Percentiles rank a stretch among this genome's conserved stretches.
Evolutionary conservation across 2,888 invertebrate species (phyloP).

Genomic region (Drosophila paramelanica): DNA sequence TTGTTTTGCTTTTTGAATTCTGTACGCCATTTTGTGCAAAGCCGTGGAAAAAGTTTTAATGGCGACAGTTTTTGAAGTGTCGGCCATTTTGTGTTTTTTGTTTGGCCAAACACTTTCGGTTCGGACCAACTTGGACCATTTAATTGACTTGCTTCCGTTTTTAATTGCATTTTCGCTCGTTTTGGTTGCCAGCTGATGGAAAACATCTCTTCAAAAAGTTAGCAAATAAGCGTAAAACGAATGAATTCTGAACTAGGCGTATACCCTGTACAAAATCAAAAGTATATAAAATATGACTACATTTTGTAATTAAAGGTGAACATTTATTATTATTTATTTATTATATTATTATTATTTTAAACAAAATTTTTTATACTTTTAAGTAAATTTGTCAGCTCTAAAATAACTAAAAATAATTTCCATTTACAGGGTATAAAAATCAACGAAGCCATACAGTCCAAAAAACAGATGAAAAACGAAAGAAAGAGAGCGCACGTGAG

Average conservation of each 20-base stretch:
- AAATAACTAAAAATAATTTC: too few species aligned
- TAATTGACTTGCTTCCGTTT: slow-evolving; percentile 62
- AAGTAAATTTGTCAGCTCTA: too few species aligned
- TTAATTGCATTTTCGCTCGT: slow-evolving; percentile 53
- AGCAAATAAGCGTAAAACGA: background rate
- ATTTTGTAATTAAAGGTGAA: too few species aligned
- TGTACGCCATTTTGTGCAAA: slow-evolving; percentile 33
- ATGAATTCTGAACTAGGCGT: background rate
- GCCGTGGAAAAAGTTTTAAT: slow-evolving; percentile 42
- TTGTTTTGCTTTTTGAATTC: background rate
- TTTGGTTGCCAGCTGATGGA: slow-evolving; percentile 11
- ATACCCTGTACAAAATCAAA: background rate
- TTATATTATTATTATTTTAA: too few species aligned
- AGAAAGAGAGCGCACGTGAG: background rate
- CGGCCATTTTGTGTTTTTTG: slow-evolving; percentile 31
- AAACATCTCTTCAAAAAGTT: slow-evolving; percentile 17
- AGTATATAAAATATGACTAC: too few species aligned
- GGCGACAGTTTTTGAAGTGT: slow-evolving; percentile 45
- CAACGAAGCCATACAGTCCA: background rate
- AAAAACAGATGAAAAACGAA: too few species aligned
- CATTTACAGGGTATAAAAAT: background rate
- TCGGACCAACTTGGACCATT: slow-evolving; percentile 14
- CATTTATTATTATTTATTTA: too few species aligned
- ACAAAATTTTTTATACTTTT: too few species aligned
- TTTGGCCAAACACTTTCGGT: slow-evolving; percentile 36